Percentiles rank a stretch among this genome's conserved stretches.
Conservation (phyloP, 2,888 invertebrate species). For the Tetropium fuscum region DNA sequence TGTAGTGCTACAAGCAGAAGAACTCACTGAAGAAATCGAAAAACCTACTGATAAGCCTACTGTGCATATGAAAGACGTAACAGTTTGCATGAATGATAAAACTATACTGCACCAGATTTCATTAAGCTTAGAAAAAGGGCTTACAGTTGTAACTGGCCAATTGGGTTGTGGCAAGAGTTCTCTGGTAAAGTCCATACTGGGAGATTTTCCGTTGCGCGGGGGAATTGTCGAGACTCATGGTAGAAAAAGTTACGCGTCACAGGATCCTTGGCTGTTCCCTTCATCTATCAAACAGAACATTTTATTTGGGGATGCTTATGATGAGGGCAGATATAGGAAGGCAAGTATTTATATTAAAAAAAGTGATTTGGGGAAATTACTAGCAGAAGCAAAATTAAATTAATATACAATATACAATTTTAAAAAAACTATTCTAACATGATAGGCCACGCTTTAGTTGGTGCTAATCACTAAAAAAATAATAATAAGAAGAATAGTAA, state of each 20-base stretch:
- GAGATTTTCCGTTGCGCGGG: slow-evolving; percentile 48
- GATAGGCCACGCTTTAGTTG: too few relatives aligned
- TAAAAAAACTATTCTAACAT: too few relatives aligned
- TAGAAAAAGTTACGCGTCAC: slow-evolving; percentile 54
- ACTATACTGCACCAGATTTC: slow-evolving; percentile 64
- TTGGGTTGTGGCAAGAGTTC: slow-evolving; percentile 64
- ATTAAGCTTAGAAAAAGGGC: slow-evolving; percentile 61
- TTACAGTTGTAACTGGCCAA: slow-evolving; percentile 72
- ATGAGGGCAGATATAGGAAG: slow-evolving; percentile 46
- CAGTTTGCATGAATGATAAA: slow-evolving; percentile 47
- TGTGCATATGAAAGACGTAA: slow-evolving; percentile 30
- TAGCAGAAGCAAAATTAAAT: too few relatives aligned
- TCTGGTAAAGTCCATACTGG: slow-evolving; percentile 52
- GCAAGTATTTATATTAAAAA: too few relatives aligned
- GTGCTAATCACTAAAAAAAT: too few relatives aligned
- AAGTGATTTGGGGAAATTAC: too few relatives aligned
- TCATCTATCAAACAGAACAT: slow-evolving; percentile 57
- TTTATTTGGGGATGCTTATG: slow-evolving; percentile 59
- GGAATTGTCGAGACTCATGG: slow-evolving; percentile 47
- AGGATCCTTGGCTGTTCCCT: slow-evolving; percentile 59
- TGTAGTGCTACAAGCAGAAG: slow-evolving; percentile 35
- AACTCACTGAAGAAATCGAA: slow-evolving; percentile 24
- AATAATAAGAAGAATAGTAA: too few relatives aligned
- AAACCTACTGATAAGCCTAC: slow-evolving; percentile 25
- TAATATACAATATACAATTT: neutral